phyloP scores from a whole-genome alignment of 2,113 vertebrate genomes.

The Percopsis transmontana region DNA sequence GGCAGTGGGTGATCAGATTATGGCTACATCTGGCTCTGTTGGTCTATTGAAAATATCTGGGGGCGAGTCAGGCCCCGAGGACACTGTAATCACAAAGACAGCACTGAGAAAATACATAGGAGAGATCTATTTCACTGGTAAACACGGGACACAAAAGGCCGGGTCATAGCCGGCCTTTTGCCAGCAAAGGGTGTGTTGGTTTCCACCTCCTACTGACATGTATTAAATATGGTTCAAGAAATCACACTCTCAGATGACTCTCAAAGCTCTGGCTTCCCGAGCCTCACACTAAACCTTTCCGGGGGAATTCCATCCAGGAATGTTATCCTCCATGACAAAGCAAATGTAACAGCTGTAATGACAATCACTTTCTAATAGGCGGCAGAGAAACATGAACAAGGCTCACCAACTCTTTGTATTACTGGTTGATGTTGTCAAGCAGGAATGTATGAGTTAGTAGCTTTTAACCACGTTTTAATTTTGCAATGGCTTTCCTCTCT shows the following conservation, averaged over 20 bases:
- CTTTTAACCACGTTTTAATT: conserved; percentile 4
- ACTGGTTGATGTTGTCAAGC: conserved; percentile 8
- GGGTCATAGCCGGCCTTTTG: conserved; percentile 37
- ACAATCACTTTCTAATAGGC: conserved; percentile 60
- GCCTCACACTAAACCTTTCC: conserved; percentile 60
- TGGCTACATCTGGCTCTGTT: conserved; percentile 25
- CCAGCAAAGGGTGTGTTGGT: conserved; percentile 66
- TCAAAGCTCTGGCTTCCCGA: conserved; percentile 44
- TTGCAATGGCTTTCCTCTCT: not conserved
- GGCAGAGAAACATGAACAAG: conserved; percentile 32
- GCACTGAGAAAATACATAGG: conserved; percentile 38
- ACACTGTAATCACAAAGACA: conserved; percentile 56
- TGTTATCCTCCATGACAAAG: conserved; percentile 64
- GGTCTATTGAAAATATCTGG: conserved; percentile 36
- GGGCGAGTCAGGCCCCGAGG: conserved; percentile 50
- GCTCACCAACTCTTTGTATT: conserved; percentile 13
- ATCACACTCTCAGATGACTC: conserved; percentile 59
- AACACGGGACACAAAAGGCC: conserved; percentile 56
- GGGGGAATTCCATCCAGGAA: conserved; percentile 71
- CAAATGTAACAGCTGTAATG: conserved; percentile 65
- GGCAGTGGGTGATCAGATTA: conserved; percentile 27
- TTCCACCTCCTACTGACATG: conserved; percentile 67
- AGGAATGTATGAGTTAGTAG: conserved; percentile 18
- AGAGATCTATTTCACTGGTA: conserved; percentile 46
- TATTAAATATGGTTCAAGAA: conserved; percentile 71